Conservation (phyloP, 2,888 invertebrate species). For the Perithous albicinctus region DNA sequence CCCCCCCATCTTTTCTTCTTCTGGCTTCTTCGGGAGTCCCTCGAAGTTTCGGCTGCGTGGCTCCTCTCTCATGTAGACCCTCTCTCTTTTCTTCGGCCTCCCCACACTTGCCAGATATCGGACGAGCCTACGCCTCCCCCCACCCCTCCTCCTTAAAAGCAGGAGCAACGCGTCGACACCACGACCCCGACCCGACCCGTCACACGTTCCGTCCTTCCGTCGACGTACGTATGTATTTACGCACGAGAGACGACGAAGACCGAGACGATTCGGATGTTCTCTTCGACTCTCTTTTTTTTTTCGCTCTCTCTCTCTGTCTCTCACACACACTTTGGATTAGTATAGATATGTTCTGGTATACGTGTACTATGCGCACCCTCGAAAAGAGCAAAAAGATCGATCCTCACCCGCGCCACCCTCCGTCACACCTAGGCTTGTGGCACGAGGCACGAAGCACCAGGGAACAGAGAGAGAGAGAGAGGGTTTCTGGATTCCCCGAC, state of each 20-base stretch:
- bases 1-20: conserved; percentile 9
- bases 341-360: too few relatives aligned
- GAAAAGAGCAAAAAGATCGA: conserved; percentile 60
- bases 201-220: conserved; percentile 44
- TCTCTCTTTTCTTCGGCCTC: conserved; percentile 31
- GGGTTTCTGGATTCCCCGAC: conserved; percentile 32
- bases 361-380: conserved; percentile 51
- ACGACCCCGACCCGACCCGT: conserved; percentile 62
- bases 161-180: not conserved
- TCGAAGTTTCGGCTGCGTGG: not conserved
- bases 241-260: conserved; percentile 18
- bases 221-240: conserved; percentile 53
- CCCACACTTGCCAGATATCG: conserved; percentile 41
- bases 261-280: conserved; percentile 9
- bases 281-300: not conserved
- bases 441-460: conserved; percentile 24
- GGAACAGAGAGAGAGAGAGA: conserved; percentile 27
- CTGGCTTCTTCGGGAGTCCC: conserved; percentile 6
- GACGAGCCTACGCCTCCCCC: not conserved
- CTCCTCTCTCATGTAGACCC: not conserved
- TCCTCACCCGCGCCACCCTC: conserved; percentile 46
- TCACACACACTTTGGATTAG: too few relatives aligned
- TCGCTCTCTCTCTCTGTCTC: conserved; percentile 4
- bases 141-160: not conserved
- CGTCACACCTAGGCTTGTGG: conserved; percentile 12